Evolutionary conservation across 2,888 invertebrate species (phyloP).

Genomic region (Selenia dentaria): DNA sequence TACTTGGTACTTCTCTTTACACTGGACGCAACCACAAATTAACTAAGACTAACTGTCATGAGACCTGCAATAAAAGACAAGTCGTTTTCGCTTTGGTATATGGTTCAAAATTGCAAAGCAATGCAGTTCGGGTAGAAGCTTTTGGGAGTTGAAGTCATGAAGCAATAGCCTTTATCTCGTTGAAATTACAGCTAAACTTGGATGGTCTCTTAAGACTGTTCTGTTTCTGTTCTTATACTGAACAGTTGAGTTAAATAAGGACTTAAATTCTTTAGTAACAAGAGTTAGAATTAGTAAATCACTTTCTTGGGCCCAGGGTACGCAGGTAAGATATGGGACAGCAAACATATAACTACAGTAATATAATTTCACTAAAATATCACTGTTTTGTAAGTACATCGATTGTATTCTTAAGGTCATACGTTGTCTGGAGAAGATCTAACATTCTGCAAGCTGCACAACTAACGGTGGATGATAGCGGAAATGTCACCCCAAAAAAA

Average conservation of each 20-base stretch:
- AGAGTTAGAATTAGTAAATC: too few relatives aligned
- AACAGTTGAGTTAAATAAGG: background rate
- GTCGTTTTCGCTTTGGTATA: slow-evolving; percentile 1
- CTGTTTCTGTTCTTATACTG: too few relatives aligned
- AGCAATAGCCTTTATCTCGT: background rate
- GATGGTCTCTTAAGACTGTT: too few relatives aligned
- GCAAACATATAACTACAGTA: slow-evolving; percentile 36
- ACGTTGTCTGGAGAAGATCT: too few relatives aligned
- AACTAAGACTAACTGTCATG: slow-evolving; percentile 19
- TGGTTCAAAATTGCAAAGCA: slow-evolving; percentile 10
- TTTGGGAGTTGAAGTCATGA: background rate
- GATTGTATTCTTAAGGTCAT: too few relatives aligned
- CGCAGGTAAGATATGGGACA: slow-evolving; percentile 31
- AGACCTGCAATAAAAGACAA: slow-evolving; percentile 18
- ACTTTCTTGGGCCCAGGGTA: too few relatives aligned
- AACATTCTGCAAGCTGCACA: too few relatives aligned
- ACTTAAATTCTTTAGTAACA: slow-evolving; percentile 3
- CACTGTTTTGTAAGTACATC: too few relatives aligned
- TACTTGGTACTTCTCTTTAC: too few relatives aligned
- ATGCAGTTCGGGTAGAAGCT: background rate
- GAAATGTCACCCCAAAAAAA: too few relatives aligned
- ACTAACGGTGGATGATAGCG: too few relatives aligned
- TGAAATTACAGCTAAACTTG: too few relatives aligned
- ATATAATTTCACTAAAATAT: slow-evolving; percentile 35
- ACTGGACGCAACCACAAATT: slow-evolving; percentile 26